Evolutionary conservation across 2,113 vertebrate species (phyloP).

Genomic region (Chionomys nivalis): DNA sequence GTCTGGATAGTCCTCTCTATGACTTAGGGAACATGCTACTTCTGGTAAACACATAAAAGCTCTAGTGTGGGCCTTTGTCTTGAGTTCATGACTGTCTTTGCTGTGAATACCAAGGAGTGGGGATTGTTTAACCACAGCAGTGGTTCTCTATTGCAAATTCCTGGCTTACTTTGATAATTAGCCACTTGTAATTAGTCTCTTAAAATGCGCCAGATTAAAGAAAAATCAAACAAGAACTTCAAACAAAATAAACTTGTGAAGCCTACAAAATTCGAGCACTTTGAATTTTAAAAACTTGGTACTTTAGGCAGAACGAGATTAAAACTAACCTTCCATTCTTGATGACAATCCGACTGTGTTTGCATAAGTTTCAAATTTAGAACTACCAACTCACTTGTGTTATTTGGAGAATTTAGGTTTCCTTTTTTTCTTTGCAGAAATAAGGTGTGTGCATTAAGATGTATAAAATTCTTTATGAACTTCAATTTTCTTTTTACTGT

Average conservation of each 20-base stretch:
- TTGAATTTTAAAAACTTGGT: conserved; percentile 42
- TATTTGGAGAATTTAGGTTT: conserved; percentile 54
- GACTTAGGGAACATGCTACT: not conserved
- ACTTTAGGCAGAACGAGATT: conserved; percentile 32
- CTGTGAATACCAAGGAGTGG: not conserved
- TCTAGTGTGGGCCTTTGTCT: not conserved
- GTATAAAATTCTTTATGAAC: conserved; percentile 67
- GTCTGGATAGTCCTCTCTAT: not conserved
- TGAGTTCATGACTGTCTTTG: not conserved
- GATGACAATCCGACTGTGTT: conserved; percentile 14
- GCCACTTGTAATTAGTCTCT: conserved; percentile 15
- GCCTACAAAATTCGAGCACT: not conserved
- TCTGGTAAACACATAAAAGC: not conserved
- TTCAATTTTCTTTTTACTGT: conserved; percentile 69
- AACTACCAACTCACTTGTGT: conserved; percentile 47
- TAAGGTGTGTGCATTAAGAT: conserved; percentile 47
- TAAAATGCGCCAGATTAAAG: conserved; percentile 21
- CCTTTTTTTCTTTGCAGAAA: conserved; percentile 53
- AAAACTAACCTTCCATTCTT: conserved; percentile 45
- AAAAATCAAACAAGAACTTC: conserved; percentile 4
- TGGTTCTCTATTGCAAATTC: not conserved
- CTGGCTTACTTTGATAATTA: conserved; percentile 39
- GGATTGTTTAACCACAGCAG: not conserved
- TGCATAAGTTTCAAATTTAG: conserved; percentile 57
- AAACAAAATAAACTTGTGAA: conserved; percentile 20